phyloP scores from a whole-genome alignment of 1,140 invertebrate species.

The Zaprionus davidi region DNA sequence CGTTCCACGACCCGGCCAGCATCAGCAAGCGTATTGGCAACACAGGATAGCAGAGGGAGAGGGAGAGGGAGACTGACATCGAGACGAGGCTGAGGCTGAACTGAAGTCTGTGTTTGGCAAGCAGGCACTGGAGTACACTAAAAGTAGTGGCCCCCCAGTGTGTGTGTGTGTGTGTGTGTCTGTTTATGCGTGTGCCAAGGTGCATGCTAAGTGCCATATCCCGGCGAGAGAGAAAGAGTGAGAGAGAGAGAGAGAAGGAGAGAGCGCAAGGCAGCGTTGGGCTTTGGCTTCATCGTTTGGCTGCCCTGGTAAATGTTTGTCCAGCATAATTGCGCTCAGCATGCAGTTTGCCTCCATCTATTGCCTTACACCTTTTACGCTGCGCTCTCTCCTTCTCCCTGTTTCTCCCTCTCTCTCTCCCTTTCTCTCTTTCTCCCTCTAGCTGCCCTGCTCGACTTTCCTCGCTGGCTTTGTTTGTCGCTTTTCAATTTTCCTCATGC shows the following conservation, averaged over 20 bases:
- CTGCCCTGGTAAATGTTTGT: constrained; percentile 75
- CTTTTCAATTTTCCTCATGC: constrained; percentile 55
- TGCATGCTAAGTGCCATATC: constrained; percentile 73
- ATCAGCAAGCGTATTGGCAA: constrained; percentile 12
- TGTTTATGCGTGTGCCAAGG: constrained; percentile 67
- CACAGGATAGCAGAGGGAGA: constrained; percentile 6
- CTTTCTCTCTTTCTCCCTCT: constrained; percentile 6
- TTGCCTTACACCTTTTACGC: constrained; percentile 14
- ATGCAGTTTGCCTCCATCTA: constrained; percentile 65
- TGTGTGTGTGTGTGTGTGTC: constrained; percentile 17
- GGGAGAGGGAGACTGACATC: constrained; percentile 36
- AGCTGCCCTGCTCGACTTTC: no score
- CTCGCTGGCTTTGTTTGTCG: constrained; percentile 10
- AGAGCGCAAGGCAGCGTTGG: neutral
- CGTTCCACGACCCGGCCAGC: constrained; percentile 63
- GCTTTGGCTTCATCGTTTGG: constrained; percentile 35
- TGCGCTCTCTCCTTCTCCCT: constrained; percentile 27
- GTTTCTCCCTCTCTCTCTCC: constrained; percentile 25
- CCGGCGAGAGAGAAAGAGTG: neutral
- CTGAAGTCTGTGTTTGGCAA: constrained; percentile 70
- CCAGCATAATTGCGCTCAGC: constrained; percentile 82
- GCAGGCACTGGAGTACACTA: constrained; percentile 62
- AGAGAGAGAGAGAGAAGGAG: neutral
- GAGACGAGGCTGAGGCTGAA: constrained; percentile 18
- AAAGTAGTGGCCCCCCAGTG: constrained; percentile 50